phyloP scores from a whole-genome alignment of 2,797 vertebrate genomes.

The Microhierax caerulescens region DNA sequence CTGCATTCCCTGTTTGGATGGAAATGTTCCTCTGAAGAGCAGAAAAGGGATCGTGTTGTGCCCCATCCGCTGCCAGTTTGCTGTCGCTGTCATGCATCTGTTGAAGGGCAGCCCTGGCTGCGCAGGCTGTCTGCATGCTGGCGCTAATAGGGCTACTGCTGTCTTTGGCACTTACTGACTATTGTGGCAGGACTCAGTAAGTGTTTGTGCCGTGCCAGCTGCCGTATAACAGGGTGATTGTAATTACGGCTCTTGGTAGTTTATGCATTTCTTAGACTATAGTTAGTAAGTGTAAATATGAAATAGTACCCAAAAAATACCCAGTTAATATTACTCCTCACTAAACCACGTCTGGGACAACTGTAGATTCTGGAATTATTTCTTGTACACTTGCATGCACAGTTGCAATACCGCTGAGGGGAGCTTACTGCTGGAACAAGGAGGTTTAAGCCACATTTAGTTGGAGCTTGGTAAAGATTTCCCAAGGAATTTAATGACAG shows the following conservation, averaged over 20 bases:
- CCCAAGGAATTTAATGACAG: not conserved
- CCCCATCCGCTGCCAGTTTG: not conserved
- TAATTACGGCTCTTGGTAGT: not conserved
- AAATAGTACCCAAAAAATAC: not conserved
- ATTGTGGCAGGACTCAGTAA: not conserved
- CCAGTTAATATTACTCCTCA: not conserved
- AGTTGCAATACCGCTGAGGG: not conserved
- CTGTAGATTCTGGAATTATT: slow-evolving; percentile 1
- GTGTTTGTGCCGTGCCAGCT: slow-evolving; percentile 43
- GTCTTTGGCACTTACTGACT: not conserved
- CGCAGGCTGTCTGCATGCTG: not conserved
- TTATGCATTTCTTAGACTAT: slow-evolving; percentile 4
- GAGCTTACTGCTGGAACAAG: not conserved
- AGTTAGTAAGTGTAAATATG: not conserved
- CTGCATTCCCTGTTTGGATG: not conserved
- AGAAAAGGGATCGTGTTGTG: not conserved
- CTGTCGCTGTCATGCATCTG: not conserved
- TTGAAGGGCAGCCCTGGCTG: not conserved
- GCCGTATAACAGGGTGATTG: not conserved
- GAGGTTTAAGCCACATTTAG: not conserved
- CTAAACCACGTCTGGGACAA: not conserved
- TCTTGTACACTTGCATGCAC: not conserved
- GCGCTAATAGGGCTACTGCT: not conserved
- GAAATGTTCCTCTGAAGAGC: slow-evolving; percentile 5
- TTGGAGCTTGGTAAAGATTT: slow-evolving; percentile 13